These are phyloP conservation scores for Lamellibrachia columna DNA, from an alignment of 2,888 invertebrate species.

Conservation along the genomic window DNA sequence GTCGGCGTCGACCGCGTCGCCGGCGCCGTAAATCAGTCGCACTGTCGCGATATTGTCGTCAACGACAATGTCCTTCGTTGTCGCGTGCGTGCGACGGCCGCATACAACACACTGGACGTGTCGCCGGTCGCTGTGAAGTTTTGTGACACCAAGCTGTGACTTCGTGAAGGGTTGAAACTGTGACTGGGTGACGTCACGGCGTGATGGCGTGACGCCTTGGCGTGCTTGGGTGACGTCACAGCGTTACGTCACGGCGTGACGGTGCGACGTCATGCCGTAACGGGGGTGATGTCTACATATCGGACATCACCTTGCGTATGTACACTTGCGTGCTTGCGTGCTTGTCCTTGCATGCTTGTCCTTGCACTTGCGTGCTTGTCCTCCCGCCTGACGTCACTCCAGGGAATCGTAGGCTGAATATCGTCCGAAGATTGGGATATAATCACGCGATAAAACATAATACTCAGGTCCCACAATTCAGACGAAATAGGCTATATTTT, in stretches of 20 bases:
- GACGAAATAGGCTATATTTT: no score
- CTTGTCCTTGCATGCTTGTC: no score
- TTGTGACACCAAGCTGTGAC: no score
- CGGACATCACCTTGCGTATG: not conserved
- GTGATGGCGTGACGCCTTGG: not conserved
- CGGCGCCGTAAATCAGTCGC: not conserved
- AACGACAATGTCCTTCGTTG: no score
- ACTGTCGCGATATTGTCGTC: not conserved
- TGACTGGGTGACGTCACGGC: not conserved
- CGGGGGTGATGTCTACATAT: not conserved
- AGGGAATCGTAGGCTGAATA: no score
- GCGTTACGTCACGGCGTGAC: not conserved
- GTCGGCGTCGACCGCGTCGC: not conserved
- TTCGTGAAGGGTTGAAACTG: no score
- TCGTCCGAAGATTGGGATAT: no score
- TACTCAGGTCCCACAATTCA: no score
- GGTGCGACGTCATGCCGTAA: not conserved
- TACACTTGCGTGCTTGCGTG: not conserved
- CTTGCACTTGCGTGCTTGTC: not conserved
- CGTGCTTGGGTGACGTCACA: not conserved
- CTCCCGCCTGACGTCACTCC: no score
- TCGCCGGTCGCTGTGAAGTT: not conserved
- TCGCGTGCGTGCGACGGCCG: not conserved
- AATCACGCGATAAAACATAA: no score
- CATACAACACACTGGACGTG: not conserved